Conservation (phyloP, 2,888 invertebrate species). For the Mesoligia furuncula region DNA sequence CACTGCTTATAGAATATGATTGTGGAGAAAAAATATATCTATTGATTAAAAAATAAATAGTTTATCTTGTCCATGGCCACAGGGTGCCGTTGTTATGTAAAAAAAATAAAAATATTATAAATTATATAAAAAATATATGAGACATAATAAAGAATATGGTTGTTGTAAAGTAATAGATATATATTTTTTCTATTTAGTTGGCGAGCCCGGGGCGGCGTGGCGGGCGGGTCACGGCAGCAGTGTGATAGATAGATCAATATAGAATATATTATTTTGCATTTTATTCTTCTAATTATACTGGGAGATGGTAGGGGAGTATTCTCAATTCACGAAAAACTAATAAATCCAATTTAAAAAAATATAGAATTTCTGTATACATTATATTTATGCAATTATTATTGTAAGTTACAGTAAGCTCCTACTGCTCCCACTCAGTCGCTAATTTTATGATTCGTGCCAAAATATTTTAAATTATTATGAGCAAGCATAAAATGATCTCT, state of each 20-base stretch:
- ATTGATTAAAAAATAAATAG: conserved; percentile 59
- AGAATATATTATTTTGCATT: conserved; percentile 54
- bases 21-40: conserved; percentile 60
- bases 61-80: conserved; percentile 72
- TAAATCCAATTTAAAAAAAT: neutral
- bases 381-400: conserved; percentile 19
- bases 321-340: neutral
- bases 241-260: conserved; percentile 61
- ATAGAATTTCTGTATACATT: neutral
- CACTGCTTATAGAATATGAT: conserved; percentile 68
- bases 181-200: conserved; percentile 83
- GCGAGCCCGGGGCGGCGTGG: conserved; percentile 60
- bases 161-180: conserved; percentile 81
- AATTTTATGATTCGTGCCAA: conserved; percentile 65
- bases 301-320: conserved; percentile 17
- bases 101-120: conserved; percentile 63
- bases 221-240: conserved; percentile 39
- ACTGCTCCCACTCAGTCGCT: conserved; percentile 40
- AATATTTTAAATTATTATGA: conserved; percentile 58
- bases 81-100: conserved; percentile 72
- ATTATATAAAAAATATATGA: conserved; percentile 63
- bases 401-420: conserved; percentile 19
- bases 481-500: conserved; percentile 64
- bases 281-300: conserved; percentile 24
- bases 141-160: conserved; percentile 71